Conservation (phyloP, 2,888 invertebrate species). For the Drosophila tanythrix region DNA sequence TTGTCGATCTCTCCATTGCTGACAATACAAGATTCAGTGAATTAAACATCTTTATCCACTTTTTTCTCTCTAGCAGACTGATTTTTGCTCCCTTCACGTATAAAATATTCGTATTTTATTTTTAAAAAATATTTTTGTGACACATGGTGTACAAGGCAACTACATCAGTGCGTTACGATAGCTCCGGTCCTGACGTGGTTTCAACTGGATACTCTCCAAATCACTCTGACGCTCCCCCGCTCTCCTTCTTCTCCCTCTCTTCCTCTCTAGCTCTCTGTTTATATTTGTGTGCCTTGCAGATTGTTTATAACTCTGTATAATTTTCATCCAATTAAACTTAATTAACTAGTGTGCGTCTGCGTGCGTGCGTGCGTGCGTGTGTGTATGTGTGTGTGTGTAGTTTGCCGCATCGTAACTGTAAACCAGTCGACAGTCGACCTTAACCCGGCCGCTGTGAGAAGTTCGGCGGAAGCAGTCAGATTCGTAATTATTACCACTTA, state of each 20-base stretch:
- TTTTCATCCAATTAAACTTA: conserved; percentile 80
- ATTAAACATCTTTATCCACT: background rate
- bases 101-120: background rate
- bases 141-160: background rate
- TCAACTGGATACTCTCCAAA: background rate
- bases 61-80: background rate
- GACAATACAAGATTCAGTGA: background rate
- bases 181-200: background rate
- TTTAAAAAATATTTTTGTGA: background rate
- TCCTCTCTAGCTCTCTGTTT: background rate
- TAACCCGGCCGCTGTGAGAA: conserved; percentile 20
- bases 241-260: background rate
- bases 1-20: background rate
- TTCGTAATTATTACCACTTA: conserved; percentile 79
- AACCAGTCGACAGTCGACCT: conserved; percentile 37
- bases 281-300: background rate
- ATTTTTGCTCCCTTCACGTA: background rate
- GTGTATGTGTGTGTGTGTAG: conserved; percentile 27
- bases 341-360: conserved; percentile 61
- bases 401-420: conserved; percentile 37
- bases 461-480: conserved; percentile 37
- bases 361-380: conserved; percentile 31
- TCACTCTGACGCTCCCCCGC: background rate
- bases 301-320: conserved; percentile 61
- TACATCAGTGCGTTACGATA: background rate